Evolutionary conservation across 1,140 invertebrate species (phyloP), one percentile per base, ranked within the genome.

Genomic region (Drosophila simulans): DNA sequence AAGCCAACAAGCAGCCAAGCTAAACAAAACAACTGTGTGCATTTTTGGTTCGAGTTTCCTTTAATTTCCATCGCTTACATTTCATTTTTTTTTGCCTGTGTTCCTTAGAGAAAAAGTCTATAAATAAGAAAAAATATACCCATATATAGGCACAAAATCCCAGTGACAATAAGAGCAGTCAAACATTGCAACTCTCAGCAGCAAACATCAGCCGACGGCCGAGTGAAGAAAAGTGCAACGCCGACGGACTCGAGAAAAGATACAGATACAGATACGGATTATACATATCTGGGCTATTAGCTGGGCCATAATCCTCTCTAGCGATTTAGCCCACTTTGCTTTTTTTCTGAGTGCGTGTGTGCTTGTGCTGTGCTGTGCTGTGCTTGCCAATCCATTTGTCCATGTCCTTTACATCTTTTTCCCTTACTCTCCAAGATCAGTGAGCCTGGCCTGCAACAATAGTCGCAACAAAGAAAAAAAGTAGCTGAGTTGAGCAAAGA

Each of bases 301-400:
- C 25, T 62, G 35, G 54, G 45, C 43, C 37, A 12, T n/a, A 53
- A 68, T 75, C 48, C 46, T 71, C 31, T 86, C 11, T 71, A 53
- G 31, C 49, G 31, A 68, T 65, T 80, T 80, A 59, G 74, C 64
- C 69, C 70, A 59, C 75, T 68, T 66, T 68, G 52, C 53, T 68
- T 62, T 58, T 77, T 83, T 78, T 71, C 66, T 56, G 60, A 59
- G 75, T 77, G 82, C 57, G 45, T 75, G 63, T 60, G 68, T 73
- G 60, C 48, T 51, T 74, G 59, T 76, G 70, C 59, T 42, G 54
- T 53, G 59, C 59, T 42, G 54, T 53, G 31, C 42, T 75, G 71
- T 65, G 64, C 71, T 52, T 22, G 72, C 57, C 51, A 51, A 35
- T 12, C 31, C 31, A 52, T 51, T 63, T 75, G 60, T 64, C 46